Conservation (phyloP, 2,888 invertebrate species). For the Cephus rjabovi region DNA sequence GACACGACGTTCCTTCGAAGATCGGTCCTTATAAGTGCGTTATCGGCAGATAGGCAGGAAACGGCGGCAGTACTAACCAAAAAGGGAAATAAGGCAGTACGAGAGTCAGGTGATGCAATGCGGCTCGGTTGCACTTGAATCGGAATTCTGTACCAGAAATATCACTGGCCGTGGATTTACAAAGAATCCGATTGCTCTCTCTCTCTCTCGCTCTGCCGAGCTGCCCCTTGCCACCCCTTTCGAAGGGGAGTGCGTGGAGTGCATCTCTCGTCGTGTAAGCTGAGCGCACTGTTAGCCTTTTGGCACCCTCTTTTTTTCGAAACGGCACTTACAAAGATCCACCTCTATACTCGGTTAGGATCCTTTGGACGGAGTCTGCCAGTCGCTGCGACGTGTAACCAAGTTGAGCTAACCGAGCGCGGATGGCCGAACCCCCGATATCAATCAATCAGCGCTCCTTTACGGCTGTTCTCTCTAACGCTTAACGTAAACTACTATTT, state of each 20-base stretch:
- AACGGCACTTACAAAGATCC: slow-evolving; percentile 1
- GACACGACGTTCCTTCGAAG: not conserved
- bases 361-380: not conserved
- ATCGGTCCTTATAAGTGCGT: slow-evolving; percentile 52
- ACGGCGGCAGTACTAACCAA: slow-evolving; percentile 33
- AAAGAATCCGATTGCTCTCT: not conserved
- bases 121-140: slow-evolving; percentile 42
- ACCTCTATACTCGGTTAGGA: not conserved
- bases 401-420: slow-evolving; percentile 8
- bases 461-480: slow-evolving; percentile 38
- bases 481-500: slow-evolving; percentile 44
- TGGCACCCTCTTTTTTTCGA: slow-evolving; percentile 6
- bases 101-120: slow-evolving; percentile 47
- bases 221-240: not conserved
- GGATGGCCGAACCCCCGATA: slow-evolving; percentile 36
- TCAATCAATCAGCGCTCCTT: slow-evolving; percentile 60
- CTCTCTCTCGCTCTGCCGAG: not conserved
- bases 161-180: not conserved
- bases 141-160: slow-evolving; percentile 9
- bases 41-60: slow-evolving; percentile 55
- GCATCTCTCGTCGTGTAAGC: slow-evolving; percentile 43
- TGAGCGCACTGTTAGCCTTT: slow-evolving; percentile 22
- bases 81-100: slow-evolving; percentile 27
- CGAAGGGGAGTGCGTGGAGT: slow-evolving; percentile 36
- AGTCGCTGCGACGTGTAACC: slow-evolving; percentile 4